These are phyloP conservation scores for Digitonthophagus gazella DNA, from an alignment of 2,888 invertebrate genomes.

Conservation along the genomic window DNA sequence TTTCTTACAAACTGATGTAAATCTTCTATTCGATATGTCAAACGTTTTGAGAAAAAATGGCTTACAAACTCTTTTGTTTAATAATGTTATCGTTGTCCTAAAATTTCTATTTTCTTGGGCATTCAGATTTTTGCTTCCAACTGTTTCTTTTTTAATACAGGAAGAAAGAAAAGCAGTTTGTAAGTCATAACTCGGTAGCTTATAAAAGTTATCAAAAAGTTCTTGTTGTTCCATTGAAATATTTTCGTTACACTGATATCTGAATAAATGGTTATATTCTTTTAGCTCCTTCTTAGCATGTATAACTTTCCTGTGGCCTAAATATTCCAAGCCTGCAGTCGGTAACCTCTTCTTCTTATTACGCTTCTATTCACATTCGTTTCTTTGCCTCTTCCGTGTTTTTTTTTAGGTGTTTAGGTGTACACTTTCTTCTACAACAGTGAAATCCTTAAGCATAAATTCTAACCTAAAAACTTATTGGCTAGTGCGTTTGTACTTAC, in stretches of 20 bases:
- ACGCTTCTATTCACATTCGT: neutral
- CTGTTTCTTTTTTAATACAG: constrained; percentile 7
- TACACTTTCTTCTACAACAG: neutral
- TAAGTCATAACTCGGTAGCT: constrained; percentile 1
- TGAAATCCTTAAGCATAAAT: neutral
- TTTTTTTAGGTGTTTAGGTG: neutral
- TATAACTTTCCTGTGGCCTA: neutral
- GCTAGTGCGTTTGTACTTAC: neutral
- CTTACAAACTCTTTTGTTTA: constrained; percentile 22
- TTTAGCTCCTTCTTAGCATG: neutral
- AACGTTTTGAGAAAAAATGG: constrained; percentile 25
- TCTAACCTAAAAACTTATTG: neutral
- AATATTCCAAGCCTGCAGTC: neutral
- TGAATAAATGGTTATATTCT: constrained; percentile 17
- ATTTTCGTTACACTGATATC: constrained; percentile 22
- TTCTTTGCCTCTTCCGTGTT: neutral
- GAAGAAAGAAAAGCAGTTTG: constrained; percentile 4
- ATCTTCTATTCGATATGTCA: constrained; percentile 20
- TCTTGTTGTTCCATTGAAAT: constrained; percentile 11
- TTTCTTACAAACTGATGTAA: constrained; percentile 23
- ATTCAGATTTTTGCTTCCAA: constrained; percentile 4
- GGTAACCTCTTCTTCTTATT: neutral
- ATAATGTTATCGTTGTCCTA: constrained; percentile 21
- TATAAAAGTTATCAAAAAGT: constrained; percentile 20
- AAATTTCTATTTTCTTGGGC: constrained; percentile 15